phyloP scores from a whole-genome alignment of 2,113 vertebrate species.

The Cavia porcellus region DNA sequence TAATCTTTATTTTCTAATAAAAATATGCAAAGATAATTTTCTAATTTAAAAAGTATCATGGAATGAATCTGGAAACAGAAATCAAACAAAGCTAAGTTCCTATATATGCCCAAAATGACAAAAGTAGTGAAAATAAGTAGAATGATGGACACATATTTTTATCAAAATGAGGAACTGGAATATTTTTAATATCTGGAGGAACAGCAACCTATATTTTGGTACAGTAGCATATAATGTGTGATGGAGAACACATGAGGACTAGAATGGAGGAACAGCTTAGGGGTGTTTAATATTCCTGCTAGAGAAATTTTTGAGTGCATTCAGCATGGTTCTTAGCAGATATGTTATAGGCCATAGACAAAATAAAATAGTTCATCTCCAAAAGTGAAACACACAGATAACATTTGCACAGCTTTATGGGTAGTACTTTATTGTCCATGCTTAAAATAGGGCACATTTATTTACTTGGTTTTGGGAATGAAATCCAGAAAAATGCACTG shows the following conservation, averaged over 20 bases:
- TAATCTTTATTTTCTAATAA: not conserved
- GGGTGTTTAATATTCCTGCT: not conserved
- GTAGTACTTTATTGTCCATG: not conserved
- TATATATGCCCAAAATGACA: not conserved
- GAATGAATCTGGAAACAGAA: not conserved
- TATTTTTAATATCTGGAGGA: not conserved
- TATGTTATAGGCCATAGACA: not conserved
- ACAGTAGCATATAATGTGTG: not conserved
- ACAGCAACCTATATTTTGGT: not conserved
- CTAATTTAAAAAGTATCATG: not conserved
- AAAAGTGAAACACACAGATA: not conserved
- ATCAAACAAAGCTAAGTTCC: not conserved
- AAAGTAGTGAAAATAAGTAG: not conserved
- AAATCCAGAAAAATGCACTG: not conserved
- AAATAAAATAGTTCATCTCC: not conserved
- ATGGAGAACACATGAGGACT: not conserved
- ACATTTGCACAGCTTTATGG: not conserved
- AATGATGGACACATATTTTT: not conserved
- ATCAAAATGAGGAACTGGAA: not conserved
- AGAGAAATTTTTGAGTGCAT: not conserved
- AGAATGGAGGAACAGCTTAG: not conserved
- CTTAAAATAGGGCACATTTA: not conserved
- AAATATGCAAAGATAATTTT: not conserved
- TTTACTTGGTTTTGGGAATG: accelerated
- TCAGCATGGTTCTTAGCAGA: not conserved